Percentiles rank a stretch among this genome's conserved stretches.
Evolutionary conservation across 2,113 vertebrate genomes (phyloP).

Genomic region (Sclerurus mexicanus): DNA sequence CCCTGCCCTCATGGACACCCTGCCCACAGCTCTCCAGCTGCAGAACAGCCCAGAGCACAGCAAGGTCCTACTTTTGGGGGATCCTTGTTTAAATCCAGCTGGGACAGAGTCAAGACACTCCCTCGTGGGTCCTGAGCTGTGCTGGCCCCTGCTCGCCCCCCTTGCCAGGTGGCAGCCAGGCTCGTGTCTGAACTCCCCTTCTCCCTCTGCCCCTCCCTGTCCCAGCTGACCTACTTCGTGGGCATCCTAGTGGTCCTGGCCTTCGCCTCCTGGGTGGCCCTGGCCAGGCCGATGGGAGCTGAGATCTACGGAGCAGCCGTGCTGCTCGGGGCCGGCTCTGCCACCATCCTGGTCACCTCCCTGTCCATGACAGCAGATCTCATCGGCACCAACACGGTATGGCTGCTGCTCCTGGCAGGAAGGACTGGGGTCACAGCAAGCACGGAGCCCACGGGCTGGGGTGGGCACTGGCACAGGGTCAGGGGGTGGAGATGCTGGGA

Average conservation of each 20-base stretch:
- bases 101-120: not conserved
- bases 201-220: not conserved
- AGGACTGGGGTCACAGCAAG: rapidly evolving
- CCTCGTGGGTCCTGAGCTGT: rapidly evolving
- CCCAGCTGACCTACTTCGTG: slow-evolving; percentile 87
- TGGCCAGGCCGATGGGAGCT: slow-evolving; percentile 71
- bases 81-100: not conserved
- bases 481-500: rapidly evolving
- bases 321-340: slow-evolving; percentile 85
- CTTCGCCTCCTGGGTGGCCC: slow-evolving; percentile 88
- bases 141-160: not conserved
- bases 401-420: rapidly evolving
- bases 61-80: no score
- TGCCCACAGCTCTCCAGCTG: not conserved
- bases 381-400: slow-evolving; percentile 87
- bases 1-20: rapidly evolving
- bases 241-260: slow-evolving; percentile 86
- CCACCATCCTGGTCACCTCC: slow-evolving; percentile 92
- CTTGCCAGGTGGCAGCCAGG: rapidly evolving
- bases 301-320: slow-evolving; percentile 79
- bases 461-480: rapidly evolving
- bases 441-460: not conserved
- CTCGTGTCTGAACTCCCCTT: not conserved
- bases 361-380: slow-evolving; percentile 94
- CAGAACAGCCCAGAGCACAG: not conserved